A percentile compares a stretch with the other conserved stretches of the same genome.
These are phyloP conservation scores for Pegea sp. DNA, from an alignment of 23 tunicate genomes.

Conservation along the genomic window DNA sequence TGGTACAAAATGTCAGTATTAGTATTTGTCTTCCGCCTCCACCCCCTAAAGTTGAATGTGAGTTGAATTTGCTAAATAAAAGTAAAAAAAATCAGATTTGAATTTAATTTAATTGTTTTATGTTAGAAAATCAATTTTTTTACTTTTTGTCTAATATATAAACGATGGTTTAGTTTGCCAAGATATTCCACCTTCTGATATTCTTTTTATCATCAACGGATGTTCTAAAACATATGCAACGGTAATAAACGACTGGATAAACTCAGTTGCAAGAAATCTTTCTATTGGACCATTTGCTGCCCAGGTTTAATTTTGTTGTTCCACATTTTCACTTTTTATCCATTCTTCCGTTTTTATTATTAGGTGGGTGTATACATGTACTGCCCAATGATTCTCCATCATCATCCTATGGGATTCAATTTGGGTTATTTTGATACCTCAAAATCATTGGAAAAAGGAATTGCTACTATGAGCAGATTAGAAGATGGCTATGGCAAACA, in stretches of 20 bases:
- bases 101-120: neutral
- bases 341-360: neutral
- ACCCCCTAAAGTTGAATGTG: neutral
- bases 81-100: neutral
- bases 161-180: conserved; percentile 4
- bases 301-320: too few relatives aligned
- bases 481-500: too few relatives aligned
- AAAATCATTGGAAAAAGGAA: too few relatives aligned
- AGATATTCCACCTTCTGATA: conserved; percentile 8
- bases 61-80: neutral
- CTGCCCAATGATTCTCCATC: conserved; percentile 2
- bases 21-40: conserved; percentile 2
- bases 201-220: conserved; percentile 5
- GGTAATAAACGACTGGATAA: neutral
- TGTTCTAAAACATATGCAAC: neutral
- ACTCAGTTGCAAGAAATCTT: neutral
- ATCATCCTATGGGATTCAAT: conserved; percentile 6
- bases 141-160: neutral
- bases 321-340: too few relatives aligned
- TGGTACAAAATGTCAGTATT: conserved; percentile 1
- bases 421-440: too few relatives aligned
- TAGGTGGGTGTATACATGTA: conserved; percentile 7
- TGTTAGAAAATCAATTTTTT: neutral
- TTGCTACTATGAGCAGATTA: too few relatives aligned
- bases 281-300: conserved; percentile 12